Base-by-base conservation (phyloP, 1,140 invertebrate species). In the Parasteatoda tepidariorum region DNA sequence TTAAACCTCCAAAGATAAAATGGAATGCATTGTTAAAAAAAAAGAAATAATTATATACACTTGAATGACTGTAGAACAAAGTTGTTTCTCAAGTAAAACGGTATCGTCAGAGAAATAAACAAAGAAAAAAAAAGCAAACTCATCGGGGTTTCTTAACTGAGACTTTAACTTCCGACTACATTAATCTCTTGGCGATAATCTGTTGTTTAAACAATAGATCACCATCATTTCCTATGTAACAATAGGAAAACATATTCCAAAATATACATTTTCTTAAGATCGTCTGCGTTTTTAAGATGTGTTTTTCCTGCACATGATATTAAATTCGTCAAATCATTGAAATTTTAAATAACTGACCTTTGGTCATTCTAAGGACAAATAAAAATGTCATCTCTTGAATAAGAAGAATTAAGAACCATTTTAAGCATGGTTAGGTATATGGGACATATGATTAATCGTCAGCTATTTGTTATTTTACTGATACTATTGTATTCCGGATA, bases 131-230 rank as follows among this genome's bases (percentile, higher is more conserved):
- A 13, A 68, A 68, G 38, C 64, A 67, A 68, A 26, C 15, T 15
- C 9, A 30, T 11, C 26, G 66, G 13, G 38, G 66, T 38, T 38
- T 41, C 48, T 38, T 48, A 41, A 2, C 30, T 66, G 66, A 31
- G 24, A 22, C 26, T 71, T 24, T 22, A 18, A 55, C 54, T 31
- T 71, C 68, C 48, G 68, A 71, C 54, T 34, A 62, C 54, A 31
- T 57, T n/a, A n/a, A n/a, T n/a, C n/a, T n/a, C n/a, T n/a, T 30
- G 61, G 13, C n/a, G 41, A 78, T 66, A 64, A 66, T 48, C 61
- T 38, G 22, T 76, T 64, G 26, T 41, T 64, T 38, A 66, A 66
- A 78, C 74, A 78, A 78, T 78, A 41, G 71, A 41, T 34, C 18
- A 78, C 48, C 30, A 66, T 33, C 24, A 48, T 78, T 78, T 66